Base-by-base conservation (phyloP, 1,140 invertebrate genomes). In the Venturia canescens region DNA sequence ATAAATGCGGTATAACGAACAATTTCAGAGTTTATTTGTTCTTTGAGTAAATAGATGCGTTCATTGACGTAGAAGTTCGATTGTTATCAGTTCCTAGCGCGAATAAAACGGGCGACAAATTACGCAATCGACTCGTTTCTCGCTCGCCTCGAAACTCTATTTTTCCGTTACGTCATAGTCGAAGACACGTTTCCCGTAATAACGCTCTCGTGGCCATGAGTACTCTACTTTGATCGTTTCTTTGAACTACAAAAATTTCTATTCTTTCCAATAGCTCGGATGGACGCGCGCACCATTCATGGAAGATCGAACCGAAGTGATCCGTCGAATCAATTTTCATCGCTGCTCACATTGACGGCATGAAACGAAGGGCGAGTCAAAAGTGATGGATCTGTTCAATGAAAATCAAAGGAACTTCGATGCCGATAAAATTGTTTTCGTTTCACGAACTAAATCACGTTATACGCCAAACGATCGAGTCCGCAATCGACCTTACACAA, bases 61-160 rank as follows among this genome's bases (percentile, higher is more conserved):
- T 48, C 70, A 21, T 48, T n/a, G 15, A 44, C 38, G 70, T 16
- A 66, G 38, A 72, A 29, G 67, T 44, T 34, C 53, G 21, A 57
- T 38, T 16, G 21, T 38, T 16, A 31, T 67, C 16, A 16, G 67
- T 34, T 18, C 27, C 13, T 38, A 31, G 18, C 27, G 67, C 38
- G 27, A 57, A 57, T 57, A 74, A 57, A 57, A 44, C 44, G 23
- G 27, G 15, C 13, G 7, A 44, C 16, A 48, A 13, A 57, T 74
- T 57, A 74, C 71, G 71, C 48, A 74, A 74, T 74, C 16, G 71
- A 72, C 70, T 74, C 48, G 48, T 74, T 53, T 57, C 21, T 53
- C 70, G 70, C 34, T 72, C 16, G 70, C 70, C 23, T 74, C 44
- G 71, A 18, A 27, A 26, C 48, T 74, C 57, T 74, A 44, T 74